Percentiles rank a stretch among this genome's conserved stretches.
phyloP scores from a whole-genome alignment of 2,888 invertebrate genomes.

The Muschampia plurimacula region DNA sequence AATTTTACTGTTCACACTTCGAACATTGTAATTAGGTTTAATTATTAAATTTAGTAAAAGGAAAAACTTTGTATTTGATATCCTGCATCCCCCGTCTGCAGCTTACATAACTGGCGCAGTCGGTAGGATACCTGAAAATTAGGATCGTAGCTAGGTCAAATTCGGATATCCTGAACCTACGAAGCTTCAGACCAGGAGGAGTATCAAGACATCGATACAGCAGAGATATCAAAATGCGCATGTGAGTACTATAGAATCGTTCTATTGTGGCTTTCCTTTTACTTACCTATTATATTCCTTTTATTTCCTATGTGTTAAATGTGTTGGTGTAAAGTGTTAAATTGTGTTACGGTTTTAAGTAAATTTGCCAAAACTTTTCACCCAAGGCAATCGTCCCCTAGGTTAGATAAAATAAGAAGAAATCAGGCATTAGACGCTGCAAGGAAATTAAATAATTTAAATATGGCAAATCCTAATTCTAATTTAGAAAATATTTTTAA shows the following conservation, averaged over 20 bases:
- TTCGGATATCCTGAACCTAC: constrained; percentile 31
- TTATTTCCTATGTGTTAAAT: constrained; percentile 9
- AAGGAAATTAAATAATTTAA: background rate
- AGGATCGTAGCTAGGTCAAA: background rate
- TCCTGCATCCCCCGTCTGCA: constrained; percentile 11
- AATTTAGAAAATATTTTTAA: constrained; percentile 24
- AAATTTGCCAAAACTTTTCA: background rate
- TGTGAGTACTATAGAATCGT: constrained; percentile 33
- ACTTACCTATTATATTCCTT: constrained; percentile 23
- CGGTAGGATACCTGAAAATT: constrained; percentile 34
- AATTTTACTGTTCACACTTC: no score
- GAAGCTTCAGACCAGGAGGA: constrained; percentile 32
- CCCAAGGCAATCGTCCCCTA: constrained; percentile 15
- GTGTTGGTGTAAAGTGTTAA: background rate
- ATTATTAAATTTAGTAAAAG: no score
- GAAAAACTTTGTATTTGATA: no score
- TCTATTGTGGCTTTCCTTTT: constrained; percentile 28
- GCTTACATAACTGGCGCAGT: constrained; percentile 32
- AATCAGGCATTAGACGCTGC: background rate
- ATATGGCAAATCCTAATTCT: background rate
- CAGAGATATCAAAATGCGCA: constrained; percentile 35
- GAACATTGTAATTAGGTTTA: no score
- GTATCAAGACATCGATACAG: constrained; percentile 36
- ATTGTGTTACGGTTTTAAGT: background rate
- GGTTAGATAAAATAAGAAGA: constrained; percentile 14